Base-by-base conservation (phyloP, 2,113 vertebrate genomes). In the Stigmatopora nigra region DNA sequence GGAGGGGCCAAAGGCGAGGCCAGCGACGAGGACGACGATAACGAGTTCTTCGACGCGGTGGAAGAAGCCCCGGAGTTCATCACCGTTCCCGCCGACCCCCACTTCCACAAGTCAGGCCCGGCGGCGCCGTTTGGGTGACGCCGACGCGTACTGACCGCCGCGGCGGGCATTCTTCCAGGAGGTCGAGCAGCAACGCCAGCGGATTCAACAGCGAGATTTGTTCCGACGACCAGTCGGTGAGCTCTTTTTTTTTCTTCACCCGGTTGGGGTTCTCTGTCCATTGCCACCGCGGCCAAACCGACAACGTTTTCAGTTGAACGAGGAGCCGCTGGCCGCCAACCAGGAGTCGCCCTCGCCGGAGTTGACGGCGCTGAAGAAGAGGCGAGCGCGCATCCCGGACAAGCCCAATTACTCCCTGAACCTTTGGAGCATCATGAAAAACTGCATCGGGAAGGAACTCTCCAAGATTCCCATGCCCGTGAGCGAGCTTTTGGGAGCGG, bases 361-460 rank as follows among this genome's bases (percentile, higher is more conserved):
- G 64, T 11, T 86, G 17, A 74, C 81, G 35, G 87, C 86, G 77
- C 81, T 91, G 89, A 94, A 85, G 88, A 94, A 84, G 91, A 82
- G 95, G 78, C 91, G 95, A 75, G 90, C 87, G 1, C 88, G 91
- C 57, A 97, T 97, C 68, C 90, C 95, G 0, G 92, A 96, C 84
- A 96, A 98, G 84, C 94, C 95, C 41, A 96, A 97, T 86, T 96
- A 97, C 59, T 96, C 94, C 61, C 93, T 96, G 78, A 96, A 97
- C 47, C 84, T 97, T 7, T 97, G 95, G 95, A 96, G 95, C 79
- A 96, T 97, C 85, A 97, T 97, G 95, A 97, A 97, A 83, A 97
- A 97, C 84, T 97, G 95, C 83, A 97, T 97, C 0, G 95, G 95
- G 65, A 97, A 96, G 75, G 95, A 97, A 70, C 90, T 97, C 8